Base-by-base conservation (phyloP, 2,888 invertebrate species). In the Minunthozetes semirufus region DNA sequence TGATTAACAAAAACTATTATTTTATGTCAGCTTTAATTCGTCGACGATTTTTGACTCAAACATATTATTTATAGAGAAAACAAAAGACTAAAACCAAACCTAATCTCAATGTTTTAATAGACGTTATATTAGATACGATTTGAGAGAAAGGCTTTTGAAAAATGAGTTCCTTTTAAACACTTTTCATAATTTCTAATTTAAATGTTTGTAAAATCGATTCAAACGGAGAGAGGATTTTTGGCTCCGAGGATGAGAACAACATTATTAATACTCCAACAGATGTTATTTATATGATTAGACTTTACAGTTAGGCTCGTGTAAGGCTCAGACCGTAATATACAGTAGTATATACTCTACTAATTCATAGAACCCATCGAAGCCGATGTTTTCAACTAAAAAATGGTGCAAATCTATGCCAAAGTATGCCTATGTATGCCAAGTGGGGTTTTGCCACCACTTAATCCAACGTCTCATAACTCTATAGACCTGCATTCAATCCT, bases 1-100 rank as follows among this genome's bases (percentile, higher is more conserved):
- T 53, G 53, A 53, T 53, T 53, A 53, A 53, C 53, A 53, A 53
- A 53, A 53, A 53, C 53, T 53, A 53, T 53, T 53, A 53, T 53
- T 53, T 53, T 53, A 53, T 53, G 53, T 17, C 11, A 53, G 8
- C 17, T 11, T n/a, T 53, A 42, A 42, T 42, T 42, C 42, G n/a
- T 53, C 53, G 53, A 53, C 53, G 8, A 5, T 53, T 53, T 53
- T 53, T 17, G 53, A 5, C n/a, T 17, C 5, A 17, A 53, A n/a
- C 8, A 11, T 53, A 53, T 17, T 19, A 53, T 53, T 53, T 53
- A 53, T 53, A 53, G 17, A 53, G 53, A 53, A 53, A 53, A 53
- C 53, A 53, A 53, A 19, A 53, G 17, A 53, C 19, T 53, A n/a
- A n/a, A n/a, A n/a, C n/a, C n/a, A n/a, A n/a, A n/a, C n/a, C n/a